Conservation (phyloP, 2,888 invertebrate species). For the Plagodis pulveraria region DNA sequence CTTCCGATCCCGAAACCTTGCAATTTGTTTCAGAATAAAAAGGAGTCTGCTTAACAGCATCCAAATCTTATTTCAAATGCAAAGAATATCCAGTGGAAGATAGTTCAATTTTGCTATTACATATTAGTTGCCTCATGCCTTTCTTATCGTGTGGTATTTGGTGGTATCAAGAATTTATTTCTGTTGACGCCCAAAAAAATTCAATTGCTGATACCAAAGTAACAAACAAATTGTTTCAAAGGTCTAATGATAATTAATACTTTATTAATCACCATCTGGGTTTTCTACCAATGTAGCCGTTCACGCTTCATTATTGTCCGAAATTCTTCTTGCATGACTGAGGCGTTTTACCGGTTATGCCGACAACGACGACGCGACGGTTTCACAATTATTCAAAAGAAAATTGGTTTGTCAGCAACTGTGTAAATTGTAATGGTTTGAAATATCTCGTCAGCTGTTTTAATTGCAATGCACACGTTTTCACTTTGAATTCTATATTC, state of each 20-base stretch:
- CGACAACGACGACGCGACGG: slow-evolving; percentile 2
- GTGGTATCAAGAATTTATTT: too few relatives aligned
- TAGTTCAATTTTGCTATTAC: too few relatives aligned
- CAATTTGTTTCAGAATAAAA: slow-evolving; percentile 3
- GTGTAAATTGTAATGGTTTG: slow-evolving; percentile 28
- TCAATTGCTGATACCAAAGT: too few relatives aligned
- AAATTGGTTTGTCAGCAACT: slow-evolving; percentile 30
- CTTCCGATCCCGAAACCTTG: slow-evolving; percentile 8
- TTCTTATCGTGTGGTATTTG: too few relatives aligned
- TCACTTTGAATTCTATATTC: too few relatives aligned
- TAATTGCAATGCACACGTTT: slow-evolving; percentile 9
- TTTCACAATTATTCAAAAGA: slow-evolving; percentile 38
- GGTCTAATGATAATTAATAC: slow-evolving; percentile 30
- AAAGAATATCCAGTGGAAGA: too few relatives aligned
- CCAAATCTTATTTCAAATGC: too few relatives aligned
- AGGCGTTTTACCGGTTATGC: slow-evolving; percentile 50
- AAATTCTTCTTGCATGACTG: slow-evolving; percentile 54
- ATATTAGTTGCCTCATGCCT: too few relatives aligned
- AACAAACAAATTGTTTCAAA: slow-evolving; percentile 5
- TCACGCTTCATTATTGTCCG: slow-evolving; percentile 39
- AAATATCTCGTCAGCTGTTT: slow-evolving; percentile 19
- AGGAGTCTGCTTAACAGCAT: too few relatives aligned
- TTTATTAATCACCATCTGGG: slow-evolving; percentile 31
- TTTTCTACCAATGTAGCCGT: slow-evolving; percentile 28
- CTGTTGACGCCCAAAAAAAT: too few relatives aligned